Conservation (phyloP, 2,113 vertebrate genomes). For the Setophaga kirtlandii region DNA sequence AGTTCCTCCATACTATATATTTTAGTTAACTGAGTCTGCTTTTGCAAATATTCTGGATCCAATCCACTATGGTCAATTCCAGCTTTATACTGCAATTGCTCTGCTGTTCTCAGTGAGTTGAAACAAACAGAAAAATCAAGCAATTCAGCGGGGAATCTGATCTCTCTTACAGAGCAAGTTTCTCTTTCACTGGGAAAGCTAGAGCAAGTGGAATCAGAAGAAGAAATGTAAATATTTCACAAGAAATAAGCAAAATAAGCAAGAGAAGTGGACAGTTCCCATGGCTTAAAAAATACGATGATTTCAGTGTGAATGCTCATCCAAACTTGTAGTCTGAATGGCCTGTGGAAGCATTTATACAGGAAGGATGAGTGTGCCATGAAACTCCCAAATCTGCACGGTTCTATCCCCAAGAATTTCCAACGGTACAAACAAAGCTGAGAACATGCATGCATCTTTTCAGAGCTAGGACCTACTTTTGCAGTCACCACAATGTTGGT, state of each 20-base stretch:
- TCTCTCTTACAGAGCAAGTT: conserved; percentile 16
- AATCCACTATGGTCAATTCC: not conserved
- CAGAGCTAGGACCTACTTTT: not conserved
- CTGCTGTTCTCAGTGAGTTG: not conserved
- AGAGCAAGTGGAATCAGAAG: not conserved
- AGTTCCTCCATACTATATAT: not conserved
- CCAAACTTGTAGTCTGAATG: not conserved
- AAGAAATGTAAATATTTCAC: not conserved
- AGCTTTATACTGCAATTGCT: not conserved
- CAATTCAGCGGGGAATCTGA: not conserved
- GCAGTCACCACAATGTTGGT: not conserved
- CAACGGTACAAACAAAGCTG: not conserved
- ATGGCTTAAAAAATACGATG: not conserved
- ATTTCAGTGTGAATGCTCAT: not conserved
- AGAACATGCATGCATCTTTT: not conserved
- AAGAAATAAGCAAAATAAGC: not conserved
- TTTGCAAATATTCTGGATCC: not conserved
- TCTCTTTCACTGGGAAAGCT: conserved; percentile 17
- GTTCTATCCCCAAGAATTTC: not conserved
- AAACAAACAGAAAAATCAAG: conserved; percentile 14
- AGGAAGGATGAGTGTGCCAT: not conserved
- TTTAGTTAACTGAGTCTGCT: not conserved
- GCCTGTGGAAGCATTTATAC: not conserved
- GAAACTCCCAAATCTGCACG: not conserved
- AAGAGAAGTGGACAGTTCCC: not conserved